Conservation (phyloP, 2,113 vertebrate species). For the Pangasianodon gigas region DNA sequence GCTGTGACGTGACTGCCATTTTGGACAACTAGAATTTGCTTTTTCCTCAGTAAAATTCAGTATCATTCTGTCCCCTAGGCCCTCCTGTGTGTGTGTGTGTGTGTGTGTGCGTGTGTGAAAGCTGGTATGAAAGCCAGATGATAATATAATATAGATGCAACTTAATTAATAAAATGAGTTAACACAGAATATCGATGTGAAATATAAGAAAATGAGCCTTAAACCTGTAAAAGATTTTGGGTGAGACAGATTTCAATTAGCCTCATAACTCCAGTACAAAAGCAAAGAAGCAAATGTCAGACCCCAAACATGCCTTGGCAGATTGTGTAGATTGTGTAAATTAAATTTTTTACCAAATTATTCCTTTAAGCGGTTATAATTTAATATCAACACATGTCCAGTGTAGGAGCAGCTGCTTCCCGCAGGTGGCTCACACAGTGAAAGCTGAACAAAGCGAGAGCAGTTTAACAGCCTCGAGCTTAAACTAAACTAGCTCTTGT, state of each 20-base stretch:
- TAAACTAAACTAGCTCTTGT: conserved; percentile 17
- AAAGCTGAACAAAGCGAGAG: conserved; percentile 67
- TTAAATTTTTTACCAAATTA: not conserved
- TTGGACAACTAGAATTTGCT: not conserved
- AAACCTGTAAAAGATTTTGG: not conserved
- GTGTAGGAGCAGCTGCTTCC: conserved; percentile 75
- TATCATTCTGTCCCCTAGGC: not conserved
- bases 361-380: conserved; percentile 29
- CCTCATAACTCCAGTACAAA: not conserved
- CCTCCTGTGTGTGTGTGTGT: conserved; percentile 21
- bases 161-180: not conserved
- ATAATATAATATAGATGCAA: not conserved
- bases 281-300: not conserved
- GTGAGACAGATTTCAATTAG: conserved; percentile 5
- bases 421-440: conserved; percentile 72
- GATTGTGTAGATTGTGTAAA: not conserved
- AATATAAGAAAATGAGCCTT: not conserved
- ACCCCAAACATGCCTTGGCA: not conserved
- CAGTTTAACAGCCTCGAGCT: conserved; percentile 27
- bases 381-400: conserved; percentile 36
- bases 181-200: conserved; percentile 6
- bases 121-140: not conserved
- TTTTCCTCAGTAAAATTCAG: not conserved
- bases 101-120: conserved; percentile 21
- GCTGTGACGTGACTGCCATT: not conserved